Conservation (phyloP, 2,797 vertebrate genomes). For the Hippocampus kuda region DNA sequence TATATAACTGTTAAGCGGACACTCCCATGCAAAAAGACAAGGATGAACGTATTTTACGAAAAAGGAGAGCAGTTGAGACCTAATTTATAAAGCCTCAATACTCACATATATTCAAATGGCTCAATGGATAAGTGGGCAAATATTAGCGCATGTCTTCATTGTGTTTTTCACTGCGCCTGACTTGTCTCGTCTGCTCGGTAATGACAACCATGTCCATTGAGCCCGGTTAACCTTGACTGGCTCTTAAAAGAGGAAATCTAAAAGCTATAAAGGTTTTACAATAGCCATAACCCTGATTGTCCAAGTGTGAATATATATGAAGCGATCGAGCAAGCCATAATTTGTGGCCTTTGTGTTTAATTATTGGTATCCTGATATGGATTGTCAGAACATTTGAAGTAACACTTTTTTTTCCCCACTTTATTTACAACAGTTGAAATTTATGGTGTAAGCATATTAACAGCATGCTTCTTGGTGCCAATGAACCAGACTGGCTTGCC, state of each 20-base stretch:
- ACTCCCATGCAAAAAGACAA: too few relatives aligned
- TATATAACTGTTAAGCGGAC: too few relatives aligned
- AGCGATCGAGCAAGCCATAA: neutral
- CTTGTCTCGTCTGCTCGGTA: conserved; percentile 14
- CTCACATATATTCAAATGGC: conserved; percentile 39
- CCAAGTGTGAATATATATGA: neutral
- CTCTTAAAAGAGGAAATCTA: conserved; percentile 15
- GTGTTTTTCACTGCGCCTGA: conserved; percentile 17
- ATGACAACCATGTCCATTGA: conserved; percentile 26
- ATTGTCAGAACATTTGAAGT: neutral
- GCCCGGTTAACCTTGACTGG: conserved; percentile 20
- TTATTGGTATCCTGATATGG: neutral
- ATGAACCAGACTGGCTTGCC: neutral
- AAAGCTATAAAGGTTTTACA: conserved; percentile 22
- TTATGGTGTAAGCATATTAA: neutral
- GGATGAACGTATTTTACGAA: conserved; percentile 14
- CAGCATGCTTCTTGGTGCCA: neutral
- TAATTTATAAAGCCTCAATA: conserved; percentile 50
- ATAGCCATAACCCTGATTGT: conserved; percentile 13
- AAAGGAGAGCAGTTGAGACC: conserved; percentile 32
- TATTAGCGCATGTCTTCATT: conserved; percentile 48
- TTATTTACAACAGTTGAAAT: neutral
- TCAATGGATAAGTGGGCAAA: conserved; percentile 57
- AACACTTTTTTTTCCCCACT: neutral
- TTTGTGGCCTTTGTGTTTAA: neutral